A percentile compares a stretch with the other conserved stretches of the same genome.
Conservation (phyloP, 2,113 vertebrate genomes). For the Anser cygnoides region DNA sequence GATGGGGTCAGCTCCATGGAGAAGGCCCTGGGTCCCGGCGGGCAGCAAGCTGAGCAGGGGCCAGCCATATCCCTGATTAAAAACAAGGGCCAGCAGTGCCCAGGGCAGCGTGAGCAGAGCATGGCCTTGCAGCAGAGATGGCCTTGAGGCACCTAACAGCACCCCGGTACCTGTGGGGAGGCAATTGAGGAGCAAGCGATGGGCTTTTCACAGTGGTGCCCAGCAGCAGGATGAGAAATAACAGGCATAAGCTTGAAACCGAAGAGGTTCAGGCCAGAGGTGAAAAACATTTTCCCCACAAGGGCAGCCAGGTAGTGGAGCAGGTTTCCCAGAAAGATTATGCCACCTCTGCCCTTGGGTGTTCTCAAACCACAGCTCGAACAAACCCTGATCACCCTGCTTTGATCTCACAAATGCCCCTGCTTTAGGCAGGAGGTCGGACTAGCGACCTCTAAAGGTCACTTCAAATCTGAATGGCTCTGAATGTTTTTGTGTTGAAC, state of each 20-base stretch:
- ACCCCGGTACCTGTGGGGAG: not conserved
- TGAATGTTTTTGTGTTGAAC: not conserved
- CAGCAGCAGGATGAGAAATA: not conserved
- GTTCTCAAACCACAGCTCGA: not conserved
- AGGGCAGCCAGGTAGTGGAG: not conserved
- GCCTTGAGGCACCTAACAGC: not conserved
- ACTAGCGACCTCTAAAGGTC: not conserved
- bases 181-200: not conserved
- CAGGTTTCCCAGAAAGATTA: not conserved
- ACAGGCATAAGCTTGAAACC: not conserved
- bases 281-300: not conserved
- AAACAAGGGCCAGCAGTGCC: not conserved
- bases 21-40: not conserved
- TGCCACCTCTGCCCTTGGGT: not conserved
- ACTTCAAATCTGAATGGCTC: not conserved
- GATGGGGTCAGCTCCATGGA: accelerated
- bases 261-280: not conserved
- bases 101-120: not conserved
- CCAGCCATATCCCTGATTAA: not conserved
- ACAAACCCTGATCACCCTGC: not conserved
- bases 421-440: too few species aligned
- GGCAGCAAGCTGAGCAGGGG: not conserved
- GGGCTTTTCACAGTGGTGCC: not conserved
- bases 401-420: not conserved
- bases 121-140: not conserved